Evolutionary conservation across 2,888 invertebrate genomes (phyloP), one percentile per base, ranked within the genome.

Genomic region (Barypeithes pellucidus): DNA sequence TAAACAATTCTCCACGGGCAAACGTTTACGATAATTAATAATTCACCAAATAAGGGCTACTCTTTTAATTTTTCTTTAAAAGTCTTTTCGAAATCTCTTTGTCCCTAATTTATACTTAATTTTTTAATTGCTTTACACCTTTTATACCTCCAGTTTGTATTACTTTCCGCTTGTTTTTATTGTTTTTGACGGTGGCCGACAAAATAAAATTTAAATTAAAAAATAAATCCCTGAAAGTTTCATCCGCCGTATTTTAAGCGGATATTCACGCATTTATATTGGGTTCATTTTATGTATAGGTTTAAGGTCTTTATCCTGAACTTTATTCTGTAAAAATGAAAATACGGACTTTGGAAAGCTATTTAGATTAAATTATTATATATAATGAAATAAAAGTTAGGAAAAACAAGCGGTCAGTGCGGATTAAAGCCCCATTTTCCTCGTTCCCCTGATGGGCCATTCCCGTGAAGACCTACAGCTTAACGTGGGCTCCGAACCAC

Each of bases 171-270:
- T n/a, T 7, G 50, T 24, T n/a, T 24, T 24, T 50, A n/a, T 50
- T 47, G 20, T 24, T 16, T 47, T 22, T 47, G 47, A 47, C 20
- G 0, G 9, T 20, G 9, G 12, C 20, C 43, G n/a, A 7, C 20
- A 20, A 20, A 18, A 47, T 20, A 47, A 47, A 47, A 20, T 47
- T 47, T 47, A 47, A 47, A 47, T 47, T 47, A 47, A 20, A 47
- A 47, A 47, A 20, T 1, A 47, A 47, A 16, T 45, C 43, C 16
- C 43, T 20, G 20, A 20, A 47, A 47, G 20, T 47, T 47, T 47
- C 1, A 47, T 47, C 47, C 18, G 7, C 47, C 20, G 47, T 5
- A 8, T 45, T 47, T 47, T 47, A 47, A 47, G 47, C 20, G 20
- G 11, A 47, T 47, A 47, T 47, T 47, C 12, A 47, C 18, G 20